Evolutionary conservation across 2,888 invertebrate species (phyloP).

Genomic region (Hylaea fasciaria): DNA sequence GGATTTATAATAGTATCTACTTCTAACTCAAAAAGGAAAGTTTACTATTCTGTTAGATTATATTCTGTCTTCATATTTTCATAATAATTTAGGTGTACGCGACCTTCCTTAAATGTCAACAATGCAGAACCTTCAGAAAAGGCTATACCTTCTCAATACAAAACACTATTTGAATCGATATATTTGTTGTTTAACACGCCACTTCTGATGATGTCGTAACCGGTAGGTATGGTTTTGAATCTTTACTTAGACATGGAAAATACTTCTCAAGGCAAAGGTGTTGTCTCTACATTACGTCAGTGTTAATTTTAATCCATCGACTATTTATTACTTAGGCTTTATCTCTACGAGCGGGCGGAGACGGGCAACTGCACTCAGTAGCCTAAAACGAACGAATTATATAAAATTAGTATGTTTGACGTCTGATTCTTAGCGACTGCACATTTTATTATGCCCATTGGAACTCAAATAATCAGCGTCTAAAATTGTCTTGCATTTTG

Average conservation of each 20-base stretch:
- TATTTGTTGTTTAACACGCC: slow-evolving; percentile 31
- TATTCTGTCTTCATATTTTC: too few relatives aligned
- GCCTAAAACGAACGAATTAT: too few relatives aligned
- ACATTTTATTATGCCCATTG: too few relatives aligned
- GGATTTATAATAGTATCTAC: too few relatives aligned
- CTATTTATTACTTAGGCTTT: slow-evolving; percentile 42
- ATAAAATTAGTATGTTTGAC: too few relatives aligned
- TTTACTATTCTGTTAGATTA: too few relatives aligned
- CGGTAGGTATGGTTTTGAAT: slow-evolving; percentile 28
- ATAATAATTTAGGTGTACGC: slow-evolving; percentile 3
- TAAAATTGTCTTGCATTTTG: too few relatives aligned
- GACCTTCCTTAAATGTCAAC: slow-evolving; percentile 25
- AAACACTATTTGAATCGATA: slow-evolving; percentile 25
- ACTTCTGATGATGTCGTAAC: slow-evolving; percentile 31
- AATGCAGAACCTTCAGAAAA: slow-evolving; percentile 22
- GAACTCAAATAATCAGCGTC: too few relatives aligned
- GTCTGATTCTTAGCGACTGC: too few relatives aligned
- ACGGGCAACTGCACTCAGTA: too few relatives aligned
- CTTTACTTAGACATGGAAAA: slow-evolving; percentile 22
- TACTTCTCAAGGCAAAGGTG: slow-evolving; percentile 25
- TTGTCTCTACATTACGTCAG: slow-evolving; percentile 54
- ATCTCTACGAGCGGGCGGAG: too few relatives aligned
- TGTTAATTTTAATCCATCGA: slow-evolving; percentile 55
- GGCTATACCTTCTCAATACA: slow-evolving; percentile 3
- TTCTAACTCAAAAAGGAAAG: too few relatives aligned